Base-by-base conservation (phyloP, 2,888 invertebrate genomes). In the Caenorhabditis afra region DNA sequence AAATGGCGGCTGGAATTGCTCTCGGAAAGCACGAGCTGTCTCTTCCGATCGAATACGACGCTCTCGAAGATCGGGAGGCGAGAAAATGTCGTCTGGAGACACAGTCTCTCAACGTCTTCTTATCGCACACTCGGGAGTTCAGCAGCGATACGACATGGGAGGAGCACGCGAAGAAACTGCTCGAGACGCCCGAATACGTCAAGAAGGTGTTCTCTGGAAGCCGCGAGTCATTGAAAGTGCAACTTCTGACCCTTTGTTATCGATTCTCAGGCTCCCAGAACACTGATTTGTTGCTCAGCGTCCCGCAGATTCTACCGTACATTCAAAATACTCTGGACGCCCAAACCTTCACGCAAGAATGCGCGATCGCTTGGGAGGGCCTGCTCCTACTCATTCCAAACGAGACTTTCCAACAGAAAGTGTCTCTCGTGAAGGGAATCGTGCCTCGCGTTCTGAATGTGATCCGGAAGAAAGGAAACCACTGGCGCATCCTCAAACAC, bases 401-500 rank as follows among this genome's bases (percentile, higher is more conserved):
- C 20, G 57, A 55, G 18, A 47, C 23, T 3, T 71, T 71, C n/a
- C 49, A 64, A 12, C 62, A 78, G 35, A 78, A 75, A 37, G 66
- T 78, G 50, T 80, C 82, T 10, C 50, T 85, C 11, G 76, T 81
- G 55, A 87, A 86, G 52, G 76, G 82, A 23, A 71, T 87, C 11
- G 66, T 85, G 10, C 85, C 86, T 1, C 76, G 83, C 37, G 35
- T 87, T 12, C 62, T 85, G 10, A 74, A 81, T n/a, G 75, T 86
- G 35, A 68, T 86, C 39, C 77, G 87, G 11, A 85, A 81, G 67
- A 87, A 87, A 67, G 74, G 73, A 59, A 76, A 61, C 22, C 81
- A 81, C 22, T 83, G 81, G 80, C 59, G 50, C 39, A 55, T 74
- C 12, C 57, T 79, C 22, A 68, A 62, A 3, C 67, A 57, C 8